Evolutionary conservation across 2,888 invertebrate genomes (phyloP).

Genomic region (Leucozona laternaria): DNA sequence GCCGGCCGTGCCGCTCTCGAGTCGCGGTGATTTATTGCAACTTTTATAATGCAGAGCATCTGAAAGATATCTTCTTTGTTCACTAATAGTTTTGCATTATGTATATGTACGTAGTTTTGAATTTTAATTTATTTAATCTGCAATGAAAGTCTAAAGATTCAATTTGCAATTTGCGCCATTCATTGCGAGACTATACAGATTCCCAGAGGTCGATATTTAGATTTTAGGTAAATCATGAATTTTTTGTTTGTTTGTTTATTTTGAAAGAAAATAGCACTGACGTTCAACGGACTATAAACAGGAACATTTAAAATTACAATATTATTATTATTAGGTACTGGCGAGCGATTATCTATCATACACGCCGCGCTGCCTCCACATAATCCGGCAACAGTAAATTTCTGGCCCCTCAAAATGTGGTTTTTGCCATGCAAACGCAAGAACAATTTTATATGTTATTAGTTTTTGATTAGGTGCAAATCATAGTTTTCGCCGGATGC

Average conservation of each 20-base stretch:
- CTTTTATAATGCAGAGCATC: conserved; percentile 21
- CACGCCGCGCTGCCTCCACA: background rate
- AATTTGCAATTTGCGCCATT: conserved; percentile 40
- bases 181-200: conserved; percentile 6
- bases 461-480: conserved; percentile 57
- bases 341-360: background rate
- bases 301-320: conserved; percentile 49
- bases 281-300: conserved; percentile 53
- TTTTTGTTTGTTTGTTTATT: conserved; percentile 48
- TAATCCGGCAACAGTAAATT: background rate
- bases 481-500: conserved; percentile 43
- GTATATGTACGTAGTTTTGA: too few species aligned
- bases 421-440: background rate
- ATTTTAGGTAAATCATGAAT: conserved; percentile 28
- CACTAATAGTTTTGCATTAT: background rate
- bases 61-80: conserved; percentile 45
- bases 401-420: background rate
- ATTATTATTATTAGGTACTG: conserved; percentile 49
- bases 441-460: conserved; percentile 40
- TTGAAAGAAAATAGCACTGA: conserved; percentile 51
- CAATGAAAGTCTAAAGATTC: conserved; percentile 34
- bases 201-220: conserved; percentile 16
- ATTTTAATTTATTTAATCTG: conserved; percentile 21
- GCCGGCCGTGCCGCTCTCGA: too few species aligned
- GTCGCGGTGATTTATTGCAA: conserved; percentile 18